Base-by-base conservation (phyloP, 1,140 invertebrate genomes). In the Cyphomyrmex costatus region DNA sequence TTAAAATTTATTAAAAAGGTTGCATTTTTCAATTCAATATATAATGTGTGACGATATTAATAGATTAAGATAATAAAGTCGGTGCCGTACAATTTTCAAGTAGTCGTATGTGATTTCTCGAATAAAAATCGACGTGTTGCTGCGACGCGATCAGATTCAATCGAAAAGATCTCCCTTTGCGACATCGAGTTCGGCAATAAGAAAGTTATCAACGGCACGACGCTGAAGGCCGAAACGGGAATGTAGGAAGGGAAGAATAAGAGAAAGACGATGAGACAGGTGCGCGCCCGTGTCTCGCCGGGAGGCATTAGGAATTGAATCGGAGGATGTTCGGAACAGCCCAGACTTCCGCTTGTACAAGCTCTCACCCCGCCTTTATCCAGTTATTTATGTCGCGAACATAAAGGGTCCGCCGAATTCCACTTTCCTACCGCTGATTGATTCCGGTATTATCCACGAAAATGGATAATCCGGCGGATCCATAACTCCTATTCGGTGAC, bases 181-280 rank as follows among this genome's bases (percentile, higher is more conserved):
- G 92, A 92, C 91, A 92, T 93, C 93, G 92, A 95, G 94, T 94
- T 95, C 89, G 94, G 94, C 93, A 94, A 94, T 94, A 94, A 94
- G 93, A 94, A 95, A 94, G 90, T 94, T 94, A 80, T 80, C 78
- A 70, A 30, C 63, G 46, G 61, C n/a, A 68, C 46, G 42, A 24
- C 14, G 19, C 3, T 21, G 60, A 46, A 61, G 24, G 65, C 33
- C 63, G 58, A 36, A 27, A 24, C 6, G 21, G 76, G 46, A 46
- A 46, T n/a, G 60, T 6, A 12, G 19, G 42, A 5, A 21, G 30
- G 56, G 82, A 74, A 79, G 53, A 82, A 87, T 51, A 79, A 30
- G 82, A 58, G 36, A 53, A 71, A 63, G 73, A 85, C 58, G 27
- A 46, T 76, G 60, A 76, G 79, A 80, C 68, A 66, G 58, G 85